Conservation (phyloP, 2,888 invertebrate genomes). For the Pilophorus perplexus region DNA sequence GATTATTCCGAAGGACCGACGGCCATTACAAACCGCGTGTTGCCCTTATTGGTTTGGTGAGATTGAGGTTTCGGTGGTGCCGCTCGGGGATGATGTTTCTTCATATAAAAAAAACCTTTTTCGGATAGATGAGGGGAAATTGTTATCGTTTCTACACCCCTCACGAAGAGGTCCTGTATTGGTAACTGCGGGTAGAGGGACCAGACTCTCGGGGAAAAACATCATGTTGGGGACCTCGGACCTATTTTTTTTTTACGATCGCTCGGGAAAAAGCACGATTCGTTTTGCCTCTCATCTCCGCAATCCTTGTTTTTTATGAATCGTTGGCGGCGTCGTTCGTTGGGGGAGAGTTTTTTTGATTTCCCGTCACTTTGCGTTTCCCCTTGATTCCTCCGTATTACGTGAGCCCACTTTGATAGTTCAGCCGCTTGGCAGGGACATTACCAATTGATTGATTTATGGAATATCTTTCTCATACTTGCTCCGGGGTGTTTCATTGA, state of each 20-base stretch:
- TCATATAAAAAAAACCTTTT: background rate
- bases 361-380: background rate
- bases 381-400: too few relatives aligned
- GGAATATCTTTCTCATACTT: too few relatives aligned
- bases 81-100: background rate
- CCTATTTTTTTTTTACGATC: background rate
- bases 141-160: background rate
- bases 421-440: too few relatives aligned
- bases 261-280: background rate
- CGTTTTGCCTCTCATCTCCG: background rate
- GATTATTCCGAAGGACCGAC: background rate
- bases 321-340: background rate
- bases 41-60: background rate
- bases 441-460: too few relatives aligned
- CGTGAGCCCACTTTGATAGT: too few relatives aligned
- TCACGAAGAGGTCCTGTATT: too few relatives aligned
- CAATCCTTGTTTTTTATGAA: background rate
- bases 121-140: background rate
- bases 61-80: background rate
- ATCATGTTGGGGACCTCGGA: too few relatives aligned
- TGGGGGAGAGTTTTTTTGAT: background rate
- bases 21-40: background rate
- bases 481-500: too few relatives aligned
- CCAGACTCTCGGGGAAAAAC: too few relatives aligned
- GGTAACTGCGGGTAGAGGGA: too few relatives aligned